Base-by-base conservation (phyloP, 2,888 invertebrate genomes). In the Zhuqinia jingwanae region DNA sequence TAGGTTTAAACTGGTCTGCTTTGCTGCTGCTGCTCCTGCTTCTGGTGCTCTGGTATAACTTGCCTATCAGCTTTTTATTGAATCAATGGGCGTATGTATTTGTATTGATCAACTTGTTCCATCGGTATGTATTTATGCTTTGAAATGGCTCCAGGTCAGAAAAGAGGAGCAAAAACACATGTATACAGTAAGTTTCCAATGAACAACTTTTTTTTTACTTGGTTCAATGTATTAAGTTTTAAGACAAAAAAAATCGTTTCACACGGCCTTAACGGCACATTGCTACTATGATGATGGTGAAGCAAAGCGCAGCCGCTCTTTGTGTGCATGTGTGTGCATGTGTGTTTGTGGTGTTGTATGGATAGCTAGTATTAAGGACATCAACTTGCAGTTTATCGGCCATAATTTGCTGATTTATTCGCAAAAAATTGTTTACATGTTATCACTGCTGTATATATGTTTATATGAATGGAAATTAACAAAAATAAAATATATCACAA, bases 231-330 rank as follows among this genome's bases (percentile, higher is more conserved):
- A 36, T 36, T 36, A 8, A 36, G 36, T 36, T 3, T 36, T 36
- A 8, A 8, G 68, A 70, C 70, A 70, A 70, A 70, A 70, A 70
- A 70, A 70, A 47, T 47, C 1, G 70, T 45, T 70, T 70, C 70
- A 47, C 70, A 70, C 50, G 70, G 27, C 70, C 70, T 47, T 70
- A 45, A 45, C 70, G 25, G 70, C 25, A 11, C 20, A 65, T 65
- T n/a, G n/a, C n/a, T 36, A 36, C 8, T 36, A 65, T 42, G 65
- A 36, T 36, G 36, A 36, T 36, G 36, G 36, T 6, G 36, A 36
- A 65, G 65, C 36, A 36, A n/a, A n/a, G n/a, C 63, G 30, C 30
- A 30, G 42, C 65, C 17, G 60, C 36, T 6, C 36, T 3, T 36
- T 36, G 36, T n/a, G n/a, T n/a, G n/a, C n/a, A n/a, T n/a, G n/a